Base-by-base conservation (phyloP, 1,140 invertebrate genomes). In the Drosophila bifasciata region DNA sequence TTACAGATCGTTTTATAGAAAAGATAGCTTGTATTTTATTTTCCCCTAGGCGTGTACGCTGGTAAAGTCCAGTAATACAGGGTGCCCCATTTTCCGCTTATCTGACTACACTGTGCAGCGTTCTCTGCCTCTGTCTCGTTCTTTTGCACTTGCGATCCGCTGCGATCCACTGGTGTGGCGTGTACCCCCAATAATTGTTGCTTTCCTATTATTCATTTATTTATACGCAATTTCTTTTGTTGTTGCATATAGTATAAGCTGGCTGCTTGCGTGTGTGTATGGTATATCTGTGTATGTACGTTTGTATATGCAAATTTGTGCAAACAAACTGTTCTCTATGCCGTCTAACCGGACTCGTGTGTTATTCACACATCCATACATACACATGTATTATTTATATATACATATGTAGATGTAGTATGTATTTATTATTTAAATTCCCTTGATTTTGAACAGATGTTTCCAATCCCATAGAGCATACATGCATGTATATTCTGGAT, bases 281-380 rank as follows among this genome's bases (percentile, higher is more conserved):
- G 40, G 25, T 44, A 25, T 46, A 51, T 73, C 44, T 73, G 50
- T 50, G 61, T 52, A 51, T 40, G 59, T 80, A 72, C 49, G 59
- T 68, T 63, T 67, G 66, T 80, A 76, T 45, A 77, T 85, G 80
- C 81, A 86, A 85, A 84, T 84, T 73, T 76, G 55, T 62, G 52
- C 51, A 41, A 16, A 61, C 32, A 36, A 36, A 36, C 32, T 36
- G 32, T 36, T 13, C 32, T 36, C 32, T 36, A 36, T 36, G 32
- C 11, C 11, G 4, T 36, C 32, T 13, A 32, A 32, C 28, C 28
- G 28, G 3, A 9, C 28, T 11, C 9, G 9, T 32, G 28, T 32
- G 28, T 32, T 11, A 32, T 3, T 32, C n/a, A 28, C 7, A 28
- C 6, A 8, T 28, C 0, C 7, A 28, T 8, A 8, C 6, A 32